A percentile compares a stretch with the other conserved stretches of the same genome.
Evolutionary conservation across 2,113 vertebrate species (phyloP).

Genomic region (Sylvietta virens): DNA sequence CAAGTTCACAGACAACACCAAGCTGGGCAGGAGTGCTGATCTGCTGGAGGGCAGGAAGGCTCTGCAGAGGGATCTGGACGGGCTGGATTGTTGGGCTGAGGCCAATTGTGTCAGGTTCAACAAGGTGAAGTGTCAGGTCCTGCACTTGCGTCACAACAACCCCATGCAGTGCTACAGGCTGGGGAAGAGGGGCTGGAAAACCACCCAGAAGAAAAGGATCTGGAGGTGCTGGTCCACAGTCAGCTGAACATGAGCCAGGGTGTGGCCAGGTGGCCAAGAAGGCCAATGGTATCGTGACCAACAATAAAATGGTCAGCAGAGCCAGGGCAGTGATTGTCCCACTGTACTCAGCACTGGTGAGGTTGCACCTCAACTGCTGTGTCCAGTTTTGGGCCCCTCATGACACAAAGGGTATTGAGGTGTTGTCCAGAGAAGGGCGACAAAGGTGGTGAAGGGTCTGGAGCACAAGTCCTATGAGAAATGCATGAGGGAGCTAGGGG

Average conservation of each 20-base stretch:
- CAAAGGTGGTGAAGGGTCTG: neutral
- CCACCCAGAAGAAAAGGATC: fast-evolving
- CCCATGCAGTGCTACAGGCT: fast-evolving
- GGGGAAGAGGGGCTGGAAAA: neutral
- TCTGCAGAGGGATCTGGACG: neutral
- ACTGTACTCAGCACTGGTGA: neutral
- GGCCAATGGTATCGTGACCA: neutral
- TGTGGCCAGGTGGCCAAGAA: neutral
- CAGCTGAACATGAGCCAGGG: neutral
- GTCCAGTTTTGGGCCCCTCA: neutral
- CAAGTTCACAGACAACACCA: neutral
- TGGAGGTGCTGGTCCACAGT: neutral
- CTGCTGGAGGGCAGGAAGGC: neutral
- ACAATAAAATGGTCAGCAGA: neutral
- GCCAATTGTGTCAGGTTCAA: fast-evolving
- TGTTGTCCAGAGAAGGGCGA: neutral
- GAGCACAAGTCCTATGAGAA: neutral
- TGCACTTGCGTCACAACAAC: neutral
- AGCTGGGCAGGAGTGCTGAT: neutral
- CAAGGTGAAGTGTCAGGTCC: fast-evolving
- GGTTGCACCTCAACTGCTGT: neutral
- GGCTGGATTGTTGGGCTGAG: neutral
- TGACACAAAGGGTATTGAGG: neutral
- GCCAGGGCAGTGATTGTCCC: neutral
- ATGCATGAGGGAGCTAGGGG: neutral